Percentiles rank a stretch among this genome's conserved stretches.
Conservation (phyloP, 2,797 vertebrate genomes). For the Sparus aurata region DNA sequence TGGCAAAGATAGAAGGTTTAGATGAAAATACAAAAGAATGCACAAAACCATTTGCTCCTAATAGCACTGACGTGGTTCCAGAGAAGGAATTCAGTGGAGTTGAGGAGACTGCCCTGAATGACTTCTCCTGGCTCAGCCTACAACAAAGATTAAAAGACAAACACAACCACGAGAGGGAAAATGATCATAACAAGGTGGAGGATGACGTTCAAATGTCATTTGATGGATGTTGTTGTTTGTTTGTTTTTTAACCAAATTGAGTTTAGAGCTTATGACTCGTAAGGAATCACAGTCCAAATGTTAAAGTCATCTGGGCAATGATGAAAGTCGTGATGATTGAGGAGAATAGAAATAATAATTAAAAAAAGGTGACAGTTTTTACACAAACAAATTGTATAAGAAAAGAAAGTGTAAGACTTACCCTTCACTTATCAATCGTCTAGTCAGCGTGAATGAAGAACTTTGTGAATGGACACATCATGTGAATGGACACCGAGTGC, state of each 20-base stretch:
- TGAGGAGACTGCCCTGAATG: background rate
- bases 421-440: conserved; percentile 1
- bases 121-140: background rate
- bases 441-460: conserved; percentile 27
- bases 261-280: background rate
- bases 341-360: background rate
- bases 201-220: background rate
- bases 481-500: conserved; percentile 36
- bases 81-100: background rate
- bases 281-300: background rate
- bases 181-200: background rate
- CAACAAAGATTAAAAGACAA: background rate
- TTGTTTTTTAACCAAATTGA: background rate
- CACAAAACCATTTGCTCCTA: background rate
- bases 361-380: background rate
- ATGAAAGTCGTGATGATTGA: background rate
- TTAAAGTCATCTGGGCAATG: background rate
- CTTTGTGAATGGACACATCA: conserved; percentile 48
- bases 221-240: too few relatives aligned
- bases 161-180: background rate
- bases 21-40: background rate
- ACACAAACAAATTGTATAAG: background rate
- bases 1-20: background rate
- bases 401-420: background rate
- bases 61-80: background rate